These are phyloP conservation scores for Hirundo rustica DNA, from an alignment of 2,797 vertebrate species.

Conservation along the genomic window DNA sequence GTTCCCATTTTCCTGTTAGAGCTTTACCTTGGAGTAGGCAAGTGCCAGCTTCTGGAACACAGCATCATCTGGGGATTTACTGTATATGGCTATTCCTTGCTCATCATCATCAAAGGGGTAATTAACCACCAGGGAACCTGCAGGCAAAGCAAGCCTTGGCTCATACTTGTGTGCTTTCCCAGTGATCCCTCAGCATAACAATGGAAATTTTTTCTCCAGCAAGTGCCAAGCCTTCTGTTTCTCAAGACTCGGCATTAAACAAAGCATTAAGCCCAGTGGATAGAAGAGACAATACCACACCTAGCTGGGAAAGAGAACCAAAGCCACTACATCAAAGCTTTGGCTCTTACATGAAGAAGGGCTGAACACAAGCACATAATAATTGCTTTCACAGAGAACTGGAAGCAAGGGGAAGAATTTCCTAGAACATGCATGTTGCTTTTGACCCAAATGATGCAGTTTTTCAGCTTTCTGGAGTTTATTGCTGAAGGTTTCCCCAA, in stretches of 20 bases:
- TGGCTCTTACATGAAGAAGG: neutral
- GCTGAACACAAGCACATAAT: neutral
- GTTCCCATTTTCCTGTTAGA: neutral
- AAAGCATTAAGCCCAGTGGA: neutral
- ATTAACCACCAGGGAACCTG: constrained; percentile 97
- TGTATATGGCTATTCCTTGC: constrained; percentile 81
- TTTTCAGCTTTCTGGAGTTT: neutral
- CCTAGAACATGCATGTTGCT: neutral
- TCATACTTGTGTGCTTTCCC: neutral
- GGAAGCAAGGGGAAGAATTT: neutral
- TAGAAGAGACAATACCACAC: neutral
- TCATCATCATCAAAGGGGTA: constrained; percentile 93
- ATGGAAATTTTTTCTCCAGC: neutral
- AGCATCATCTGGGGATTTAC: constrained; percentile 88
- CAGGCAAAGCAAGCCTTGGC: constrained; percentile 33
- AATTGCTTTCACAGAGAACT: neutral
- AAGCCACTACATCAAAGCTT: neutral
- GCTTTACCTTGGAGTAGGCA: constrained; percentile 90
- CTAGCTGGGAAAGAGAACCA: neutral
- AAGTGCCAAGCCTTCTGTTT: neutral
- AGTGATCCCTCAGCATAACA: neutral
- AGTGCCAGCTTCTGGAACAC: constrained; percentile 88
- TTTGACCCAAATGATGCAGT: neutral
- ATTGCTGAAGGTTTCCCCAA: neutral
- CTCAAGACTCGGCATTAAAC: neutral